Base-by-base conservation (phyloP, 2,113 vertebrate genomes). In the Thamnophis sirtalis region DNA sequence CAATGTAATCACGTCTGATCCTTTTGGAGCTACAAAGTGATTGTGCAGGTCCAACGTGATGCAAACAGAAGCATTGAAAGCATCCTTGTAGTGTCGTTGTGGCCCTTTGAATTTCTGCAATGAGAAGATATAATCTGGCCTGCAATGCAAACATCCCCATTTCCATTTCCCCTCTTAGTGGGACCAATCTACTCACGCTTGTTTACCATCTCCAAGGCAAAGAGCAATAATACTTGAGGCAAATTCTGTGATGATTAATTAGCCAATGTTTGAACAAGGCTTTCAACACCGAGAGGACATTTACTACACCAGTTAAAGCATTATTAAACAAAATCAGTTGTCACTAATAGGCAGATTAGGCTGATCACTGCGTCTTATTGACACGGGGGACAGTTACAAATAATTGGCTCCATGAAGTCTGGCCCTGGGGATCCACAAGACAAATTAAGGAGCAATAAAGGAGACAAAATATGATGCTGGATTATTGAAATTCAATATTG, bases 201-300 rank as follows among this genome's bases (percentile, higher is more conserved):
- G 91, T 96, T 96, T 95, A 92, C 80, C 92, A 93, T 94, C 93
- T 92, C 89, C 89, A 8, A 38, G 95, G 50, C 49, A 95, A 93
- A 54, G 24, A 73, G 48, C 92, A 89, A 95, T 93, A 95, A 94
- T 92, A 95, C 93, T 97, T 93, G 89, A 96, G 94, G 93, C 89
- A 93, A 95, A 89, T 93, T 90, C 38, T 89, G 28, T 89, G 87
- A 94, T 92, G 93, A 94, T 94, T 96, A 96, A 96, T 93, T 93
- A 94, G 92, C 87, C 94, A 96, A 95, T 96, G 96, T 96, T 96
- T 96, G 93, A 95, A 96, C 88, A 92, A 54, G 89, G 73, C 94
- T 95, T 87, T 92, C 89, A 95, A 94, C 93, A 91, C 93, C 93
- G 91, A 91, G 92, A 96, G 93, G 68, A 91, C 91, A 92, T 93